Base-by-base conservation (phyloP, 2,113 vertebrate species). In the Takifugu flavidus region DNA sequence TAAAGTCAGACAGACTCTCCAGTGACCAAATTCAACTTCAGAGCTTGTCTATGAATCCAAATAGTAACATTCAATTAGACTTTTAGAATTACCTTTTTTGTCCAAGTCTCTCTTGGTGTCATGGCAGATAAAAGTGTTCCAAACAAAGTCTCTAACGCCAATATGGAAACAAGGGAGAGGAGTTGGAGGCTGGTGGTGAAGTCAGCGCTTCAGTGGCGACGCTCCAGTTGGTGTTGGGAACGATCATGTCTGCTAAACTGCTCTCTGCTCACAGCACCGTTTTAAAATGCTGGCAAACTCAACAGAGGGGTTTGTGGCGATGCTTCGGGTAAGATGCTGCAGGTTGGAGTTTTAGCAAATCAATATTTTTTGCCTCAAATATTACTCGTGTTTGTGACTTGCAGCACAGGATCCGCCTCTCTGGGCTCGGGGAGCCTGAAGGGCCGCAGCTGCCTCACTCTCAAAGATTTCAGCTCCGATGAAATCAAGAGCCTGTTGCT, bases 401-500 rank as follows among this genome's bases (percentile, higher is more conserved):
- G 0, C 75, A 94, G 92, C 61, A 55, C 2, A 54, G 86, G 84
- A 3, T 62, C 82, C 55, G 55, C 85, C 64, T 70, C 73, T 45
- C 80, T 67, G 0, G 47, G 65, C n/a, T 39, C 74, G 0, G 78
- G 85, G 53, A 65, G 75, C 29, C 59, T 98, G 62, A 97, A 94
- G 85, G 93, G 93, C 34, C 92, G 91, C 61, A 93, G 94, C 74
- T 91, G 92, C 45, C 89, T 96, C 52, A 95, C 94, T 11, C 80
- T 98, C 2, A 94, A 94, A 78, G 88, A 95, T 65, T 97, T 94
- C 74, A 93, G 86, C 77, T 82, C 91, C 29, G 92, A 95, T 64
- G 95, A 98, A 78, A 94, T 98, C 71, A 92, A 93, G 57, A 90
- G 90, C 72, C 86, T 98, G 42, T 46, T 98, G 31, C 95, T 95